Percentiles rank a stretch among this genome's conserved stretches.
Conservation (phyloP, 37 sponge, comb jelly and placozoan genomes). For the Ianthella basta region DNA sequence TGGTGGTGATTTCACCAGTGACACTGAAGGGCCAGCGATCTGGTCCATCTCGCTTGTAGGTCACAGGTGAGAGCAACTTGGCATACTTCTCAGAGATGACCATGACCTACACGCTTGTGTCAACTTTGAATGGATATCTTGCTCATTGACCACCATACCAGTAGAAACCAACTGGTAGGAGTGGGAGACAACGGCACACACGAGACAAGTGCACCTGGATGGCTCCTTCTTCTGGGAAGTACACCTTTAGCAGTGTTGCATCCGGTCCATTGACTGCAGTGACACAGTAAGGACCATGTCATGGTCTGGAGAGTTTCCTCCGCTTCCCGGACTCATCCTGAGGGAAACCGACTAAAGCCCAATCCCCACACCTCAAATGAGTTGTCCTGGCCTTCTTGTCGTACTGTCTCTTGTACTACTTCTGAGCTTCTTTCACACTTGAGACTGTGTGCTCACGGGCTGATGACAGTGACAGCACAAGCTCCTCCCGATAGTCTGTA, state of each 20-base stretch:
- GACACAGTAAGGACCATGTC: slow-evolving; percentile 60
- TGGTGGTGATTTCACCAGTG: too few relatives aligned
- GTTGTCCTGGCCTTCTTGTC: slow-evolving; percentile 19
- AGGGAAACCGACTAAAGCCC: slow-evolving; percentile 50
- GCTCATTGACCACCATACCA: slow-evolving; percentile 66
- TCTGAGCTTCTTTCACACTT: slow-evolving; percentile 33
- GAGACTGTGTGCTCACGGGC: slow-evolving; percentile 18
- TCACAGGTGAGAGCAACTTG: too few relatives aligned
- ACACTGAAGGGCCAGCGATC: too few relatives aligned
- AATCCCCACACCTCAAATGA: slow-evolving; percentile 16
- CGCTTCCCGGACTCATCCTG: slow-evolving; percentile 25
- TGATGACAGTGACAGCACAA: slow-evolving; percentile 30
- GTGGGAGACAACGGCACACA: slow-evolving; percentile 31
- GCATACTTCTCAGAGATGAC: too few relatives aligned
- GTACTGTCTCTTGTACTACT: slow-evolving; percentile 30
- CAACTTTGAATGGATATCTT: too few relatives aligned
- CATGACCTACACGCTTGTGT: too few relatives aligned
- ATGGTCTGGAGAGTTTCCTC: slow-evolving; percentile 37
- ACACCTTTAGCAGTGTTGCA: slow-evolving; percentile 37
- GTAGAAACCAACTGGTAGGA: slow-evolving; percentile 56
- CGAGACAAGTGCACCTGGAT: slow-evolving; percentile 49
- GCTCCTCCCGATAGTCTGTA: slow-evolving; percentile 39
- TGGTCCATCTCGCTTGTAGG: too few relatives aligned
- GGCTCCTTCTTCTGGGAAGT: slow-evolving; percentile 38
- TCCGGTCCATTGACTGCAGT: slow-evolving; percentile 16